These are phyloP conservation scores for Microchrysa polita DNA, from an alignment of 2,888 invertebrate genomes.

Conservation along the genomic window DNA sequence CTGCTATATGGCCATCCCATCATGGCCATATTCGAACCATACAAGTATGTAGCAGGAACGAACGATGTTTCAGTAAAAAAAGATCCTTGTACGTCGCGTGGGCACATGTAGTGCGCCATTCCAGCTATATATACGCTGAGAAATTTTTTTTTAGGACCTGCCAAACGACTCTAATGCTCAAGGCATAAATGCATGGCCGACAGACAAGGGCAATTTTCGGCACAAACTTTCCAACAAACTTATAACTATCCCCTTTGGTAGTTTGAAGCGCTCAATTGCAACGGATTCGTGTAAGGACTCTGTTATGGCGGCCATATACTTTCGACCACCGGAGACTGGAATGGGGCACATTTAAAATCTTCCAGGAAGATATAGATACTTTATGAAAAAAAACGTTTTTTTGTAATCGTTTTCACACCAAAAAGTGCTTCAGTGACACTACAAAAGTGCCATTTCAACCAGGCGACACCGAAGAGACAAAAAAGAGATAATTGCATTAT, in stretches of 20 bases:
- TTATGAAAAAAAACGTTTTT: no score
- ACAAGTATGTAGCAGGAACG: no score
- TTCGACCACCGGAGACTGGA: no score
- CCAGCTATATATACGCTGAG: not conserved
- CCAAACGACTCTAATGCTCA: not conserved
- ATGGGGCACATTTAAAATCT: no score
- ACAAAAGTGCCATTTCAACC: no score
- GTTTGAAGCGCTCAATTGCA: not conserved
- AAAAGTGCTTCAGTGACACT: no score
- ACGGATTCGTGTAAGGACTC: not conserved
- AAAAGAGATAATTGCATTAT: no score
- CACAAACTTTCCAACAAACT: not conserved
- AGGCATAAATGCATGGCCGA: not conserved
- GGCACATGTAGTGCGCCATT: slow-evolving; percentile 30
- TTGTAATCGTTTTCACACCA: no score
- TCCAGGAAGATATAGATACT: no score
- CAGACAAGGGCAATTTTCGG: not conserved
- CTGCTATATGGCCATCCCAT: slow-evolving; percentile 35
- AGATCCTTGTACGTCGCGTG: not conserved
- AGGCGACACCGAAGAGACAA: no score
- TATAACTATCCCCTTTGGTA: slow-evolving; percentile 18
- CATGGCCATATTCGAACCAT: slow-evolving; percentile 29
- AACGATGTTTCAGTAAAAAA: no score
- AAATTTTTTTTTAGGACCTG: not conserved
- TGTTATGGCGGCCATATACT: no score